Evolutionary conservation across 2,797 vertebrate genomes (phyloP).

Genomic region (Pangasius mekongensis): DNA sequence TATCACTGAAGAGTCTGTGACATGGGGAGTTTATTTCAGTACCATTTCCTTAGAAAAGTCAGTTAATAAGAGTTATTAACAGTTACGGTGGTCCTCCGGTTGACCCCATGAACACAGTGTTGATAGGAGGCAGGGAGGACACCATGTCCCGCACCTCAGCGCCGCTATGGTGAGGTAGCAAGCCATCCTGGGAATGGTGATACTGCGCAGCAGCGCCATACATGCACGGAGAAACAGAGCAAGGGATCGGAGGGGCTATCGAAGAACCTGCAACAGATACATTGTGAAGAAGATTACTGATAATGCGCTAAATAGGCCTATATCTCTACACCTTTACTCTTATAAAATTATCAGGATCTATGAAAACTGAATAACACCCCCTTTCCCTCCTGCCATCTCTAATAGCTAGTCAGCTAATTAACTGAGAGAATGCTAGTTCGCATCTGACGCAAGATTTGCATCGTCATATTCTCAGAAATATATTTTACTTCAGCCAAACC

Average conservation of each 20-base stretch:
- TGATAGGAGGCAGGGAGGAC: constrained; percentile 93
- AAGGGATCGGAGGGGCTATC: constrained; percentile 73
- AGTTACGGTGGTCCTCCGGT: constrained; percentile 83
- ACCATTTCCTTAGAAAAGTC: not conserved
- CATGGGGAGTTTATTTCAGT: not conserved
- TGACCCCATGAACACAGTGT: constrained; percentile 95
- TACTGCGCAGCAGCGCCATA: constrained; percentile 83
- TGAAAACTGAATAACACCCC: too few relatives aligned
- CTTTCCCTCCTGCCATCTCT: not conserved
- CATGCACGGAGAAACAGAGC: constrained; percentile 90
- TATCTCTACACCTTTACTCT: not conserved
- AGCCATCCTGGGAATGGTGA: constrained; percentile 78
- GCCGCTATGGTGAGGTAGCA: constrained; percentile 77
- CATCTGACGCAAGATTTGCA: not conserved
- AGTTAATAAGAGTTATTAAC: not conserved
- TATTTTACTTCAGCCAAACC: not conserved
- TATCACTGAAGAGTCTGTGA: not conserved
- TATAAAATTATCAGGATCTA: not conserved
- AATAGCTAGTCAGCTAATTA: not conserved
- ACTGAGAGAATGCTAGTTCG: not conserved
- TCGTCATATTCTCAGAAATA: not conserved
- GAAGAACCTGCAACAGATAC: constrained; percentile 69
- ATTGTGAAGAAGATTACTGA: not conserved
- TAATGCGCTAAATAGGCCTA: not conserved
- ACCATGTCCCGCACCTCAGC: constrained; percentile 82